Evolutionary conservation across 2,113 vertebrate genomes (phyloP).

Genomic region (Gymnorhina tibicen): DNA sequence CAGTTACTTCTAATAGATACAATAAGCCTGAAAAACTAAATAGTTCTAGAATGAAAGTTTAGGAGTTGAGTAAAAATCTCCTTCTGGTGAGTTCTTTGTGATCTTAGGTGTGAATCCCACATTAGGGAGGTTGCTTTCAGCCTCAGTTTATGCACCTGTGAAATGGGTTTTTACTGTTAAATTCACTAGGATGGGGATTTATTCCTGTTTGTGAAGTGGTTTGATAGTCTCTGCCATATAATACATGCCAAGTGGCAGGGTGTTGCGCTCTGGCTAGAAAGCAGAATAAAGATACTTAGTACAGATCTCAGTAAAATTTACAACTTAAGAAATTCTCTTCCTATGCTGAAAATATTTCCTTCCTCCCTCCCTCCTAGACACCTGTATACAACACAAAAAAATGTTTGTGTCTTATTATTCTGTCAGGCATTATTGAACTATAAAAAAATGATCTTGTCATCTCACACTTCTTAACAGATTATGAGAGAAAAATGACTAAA

Average conservation of each 20-base stretch:
- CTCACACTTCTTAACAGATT: not conserved
- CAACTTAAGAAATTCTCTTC: not conserved
- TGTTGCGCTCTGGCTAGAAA: not conserved
- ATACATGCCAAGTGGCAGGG: not conserved
- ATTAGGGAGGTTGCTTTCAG: not conserved
- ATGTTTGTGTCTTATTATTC: not conserved
- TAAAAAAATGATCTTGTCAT: conserved; percentile 9
- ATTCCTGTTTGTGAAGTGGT: not conserved
- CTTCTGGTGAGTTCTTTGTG: not conserved
- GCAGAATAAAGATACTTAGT: not conserved
- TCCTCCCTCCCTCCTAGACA: not conserved
- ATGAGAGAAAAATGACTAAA: conserved; percentile 39
- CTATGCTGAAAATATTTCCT: not conserved
- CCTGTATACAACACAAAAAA: not conserved
- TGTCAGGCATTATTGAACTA: not conserved
- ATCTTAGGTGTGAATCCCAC: no score
- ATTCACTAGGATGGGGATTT: not conserved
- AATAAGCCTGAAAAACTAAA: not conserved
- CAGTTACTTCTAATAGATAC: not conserved
- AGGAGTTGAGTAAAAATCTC: not conserved
- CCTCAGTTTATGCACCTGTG: conserved; percentile 14
- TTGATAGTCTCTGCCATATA: not conserved
- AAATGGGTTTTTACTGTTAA: conserved; percentile 7
- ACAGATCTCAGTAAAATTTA: not conserved
- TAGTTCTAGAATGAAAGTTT: not conserved